Base-by-base conservation (phyloP, 2,113 vertebrate genomes). In the Mola mola region DNA sequence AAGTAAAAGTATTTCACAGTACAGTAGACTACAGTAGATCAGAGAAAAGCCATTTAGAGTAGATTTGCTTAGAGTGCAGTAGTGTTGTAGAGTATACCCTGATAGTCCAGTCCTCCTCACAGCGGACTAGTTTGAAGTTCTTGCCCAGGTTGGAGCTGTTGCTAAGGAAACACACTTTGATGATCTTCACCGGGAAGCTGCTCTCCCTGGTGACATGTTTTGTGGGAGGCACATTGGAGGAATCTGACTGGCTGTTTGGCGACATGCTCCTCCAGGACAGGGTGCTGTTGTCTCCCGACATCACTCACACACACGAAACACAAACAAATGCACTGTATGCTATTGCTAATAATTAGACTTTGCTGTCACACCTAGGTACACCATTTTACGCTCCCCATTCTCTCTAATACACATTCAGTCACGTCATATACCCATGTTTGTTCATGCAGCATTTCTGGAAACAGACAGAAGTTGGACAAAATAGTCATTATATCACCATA, bases 61-160 rank as follows among this genome's bases (percentile, higher is more conserved):
- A 28, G 1, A 24, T 17, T 3, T 31, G 3, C n/a, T n/a, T n/a
- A 48, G 25, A 44, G 9, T 26, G 20, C 1, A 41, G 13, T 1
- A 42, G n/a, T 20, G 38, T 26, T 53, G 16, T 17, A 36, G 20
- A 16, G 25, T 10, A 1, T 78, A 98, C 96, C 94, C 81, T 91
- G 82, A 98, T 90, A 46, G 93, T 93, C 0, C 93, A 95, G 0
- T 90, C 88, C 33, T 96, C 93, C 1, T 94, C 90, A 65, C 95
- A 98, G 64, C 95, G 95, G 19, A 98, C 94, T 83, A 98, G 90
- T 81, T 98, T 98, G 91, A 98, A 98, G 92, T 97, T 97, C 82
- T 95, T 98, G 51, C 95, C 94, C 37, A 95, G 76, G 85, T 96
- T 97, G 87, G 81, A 73, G 38, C 94, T 97, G 92, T 95, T 98